Conservation (phyloP, 2,888 invertebrate genomes). For the Vanessa cardui region DNA sequence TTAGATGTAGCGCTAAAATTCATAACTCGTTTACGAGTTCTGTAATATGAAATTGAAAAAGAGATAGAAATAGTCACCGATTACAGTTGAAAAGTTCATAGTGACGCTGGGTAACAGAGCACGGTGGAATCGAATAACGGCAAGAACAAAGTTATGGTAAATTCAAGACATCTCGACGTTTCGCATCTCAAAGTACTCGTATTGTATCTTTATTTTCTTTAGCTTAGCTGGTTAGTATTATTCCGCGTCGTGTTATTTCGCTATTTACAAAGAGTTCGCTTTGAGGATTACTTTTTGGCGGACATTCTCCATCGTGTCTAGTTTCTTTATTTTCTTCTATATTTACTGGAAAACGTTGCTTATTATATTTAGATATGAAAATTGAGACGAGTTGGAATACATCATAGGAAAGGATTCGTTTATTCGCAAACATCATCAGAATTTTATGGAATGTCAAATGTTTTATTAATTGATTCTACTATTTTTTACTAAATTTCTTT, state of each 20-base stretch:
- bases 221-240: constrained; percentile 1
- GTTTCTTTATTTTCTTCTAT: background rate
- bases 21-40: constrained; percentile 32
- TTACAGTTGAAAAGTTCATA: constrained; percentile 26
- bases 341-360: background rate
- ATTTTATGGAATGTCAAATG: no score
- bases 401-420: no score
- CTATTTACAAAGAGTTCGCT: constrained; percentile 1
- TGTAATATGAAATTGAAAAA: constrained; percentile 27
- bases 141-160: constrained; percentile 16
- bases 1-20: constrained; percentile 25
- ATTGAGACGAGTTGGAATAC: no score
- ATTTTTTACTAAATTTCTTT: no score
- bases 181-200: constrained; percentile 13
- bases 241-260: background rate
- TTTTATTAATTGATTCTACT: no score
- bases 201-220: constrained; percentile 16
- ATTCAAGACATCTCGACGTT: constrained; percentile 17
- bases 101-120: constrained; percentile 18
- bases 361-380: no score
- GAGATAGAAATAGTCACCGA: constrained; percentile 19
- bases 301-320: background rate
- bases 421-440: no score
- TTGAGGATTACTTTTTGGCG: background rate
- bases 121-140: constrained; percentile 13